Base-by-base conservation (phyloP, 2,888 invertebrate species). In the Dryomyza anilis region DNA sequence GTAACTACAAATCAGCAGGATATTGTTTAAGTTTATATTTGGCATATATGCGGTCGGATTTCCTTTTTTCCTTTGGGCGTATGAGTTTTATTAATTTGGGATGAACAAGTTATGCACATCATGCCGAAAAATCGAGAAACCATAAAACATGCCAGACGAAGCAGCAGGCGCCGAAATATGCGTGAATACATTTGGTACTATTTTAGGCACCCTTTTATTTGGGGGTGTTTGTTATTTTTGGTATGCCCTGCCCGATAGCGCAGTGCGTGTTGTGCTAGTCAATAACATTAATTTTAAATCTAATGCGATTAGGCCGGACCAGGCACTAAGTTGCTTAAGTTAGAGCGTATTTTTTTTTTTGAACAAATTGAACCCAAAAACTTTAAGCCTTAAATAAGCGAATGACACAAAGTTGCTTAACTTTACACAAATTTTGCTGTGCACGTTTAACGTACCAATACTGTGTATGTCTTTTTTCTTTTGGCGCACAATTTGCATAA, bases 61-160 rank as follows among this genome's bases (percentile, higher is more conserved):
- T 74, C 70, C 72, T 53, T 61, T 57, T 64, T 59, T 74, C 70
- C 72, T 53, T 61, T 57, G 60, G 53, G 25, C 48, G 56, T 67
- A 46, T 46, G 58, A 70, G 69, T 74, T 72, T 77, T 76, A 76
- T 76, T 76, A 76, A 77, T 75, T 76, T 74, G 71, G 73, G 71
- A 72, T 75, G 75, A 74, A 73, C 78, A 71, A 67, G 67, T 60
- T 58, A 60, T 64, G 25, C 14, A 25, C 50, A 2, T 39, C 7
- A n/a, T n/a, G n/a, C n/a, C n/a, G n/a, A n/a, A n/a, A n/a, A n/a
- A n/a, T n/a, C n/a, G n/a, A n/a, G n/a, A n/a, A n/a, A n/a, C n/a
- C n/a, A n/a, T n/a, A n/a, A n/a, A n/a, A 43, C 43, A 50, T 1
- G 25, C 16, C n/a, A 50, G 50, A 21, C 61, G 23, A 57, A 43